Percentiles rank a stretch among this genome's conserved stretches.
These are phyloP conservation scores for Bombus polaris DNA, from an alignment of 1,140 invertebrate species.

Conservation along the genomic window DNA sequence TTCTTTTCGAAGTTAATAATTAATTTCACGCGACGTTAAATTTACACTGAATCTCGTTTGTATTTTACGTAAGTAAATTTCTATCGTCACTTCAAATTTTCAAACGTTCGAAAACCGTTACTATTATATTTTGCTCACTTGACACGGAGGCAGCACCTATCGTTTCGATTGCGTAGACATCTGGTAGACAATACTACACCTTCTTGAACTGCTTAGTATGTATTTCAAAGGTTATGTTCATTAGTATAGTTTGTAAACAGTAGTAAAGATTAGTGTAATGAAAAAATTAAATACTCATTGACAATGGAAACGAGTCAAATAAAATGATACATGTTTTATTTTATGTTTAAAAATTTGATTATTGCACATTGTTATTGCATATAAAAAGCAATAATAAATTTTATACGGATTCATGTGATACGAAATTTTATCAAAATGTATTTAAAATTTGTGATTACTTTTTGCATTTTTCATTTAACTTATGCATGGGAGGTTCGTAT, in stretches of 20 bases:
- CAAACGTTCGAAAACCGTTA: too few species aligned
- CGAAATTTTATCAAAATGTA: constrained; percentile 28
- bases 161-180: neutral
- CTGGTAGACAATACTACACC: neutral
- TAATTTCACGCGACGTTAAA: neutral
- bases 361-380: neutral
- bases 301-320: neutral
- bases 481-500: constrained; percentile 45
- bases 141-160: neutral
- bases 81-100: neutral
- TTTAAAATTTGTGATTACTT: constrained; percentile 27
- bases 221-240: constrained; percentile 12
- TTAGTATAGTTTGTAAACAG: constrained; percentile 26
- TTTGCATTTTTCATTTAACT: constrained; percentile 3
- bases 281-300: neutral
- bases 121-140: neutral
- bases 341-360: neutral
- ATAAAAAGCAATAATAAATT: constrained; percentile 5
- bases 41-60: neutral
- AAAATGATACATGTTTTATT: constrained; percentile 5
- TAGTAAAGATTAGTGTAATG: neutral
- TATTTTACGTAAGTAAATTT: neutral
- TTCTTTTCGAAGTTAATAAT: neutral
- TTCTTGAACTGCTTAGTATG: neutral
- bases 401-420: constrained; percentile 5